phyloP scores from a whole-genome alignment of 2,113 vertebrate species.

The Glareola pratincola region DNA sequence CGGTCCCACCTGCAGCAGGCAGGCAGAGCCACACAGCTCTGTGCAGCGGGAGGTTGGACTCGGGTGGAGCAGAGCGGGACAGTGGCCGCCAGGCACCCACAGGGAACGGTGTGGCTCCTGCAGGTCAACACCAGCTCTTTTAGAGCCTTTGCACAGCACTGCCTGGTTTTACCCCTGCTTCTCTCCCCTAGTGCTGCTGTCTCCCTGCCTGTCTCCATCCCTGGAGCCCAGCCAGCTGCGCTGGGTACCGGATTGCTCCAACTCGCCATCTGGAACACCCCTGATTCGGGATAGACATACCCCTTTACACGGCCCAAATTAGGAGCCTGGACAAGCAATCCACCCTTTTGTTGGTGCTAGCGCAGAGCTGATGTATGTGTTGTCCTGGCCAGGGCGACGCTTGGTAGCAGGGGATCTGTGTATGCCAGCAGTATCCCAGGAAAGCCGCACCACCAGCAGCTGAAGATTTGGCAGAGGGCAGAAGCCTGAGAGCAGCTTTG shows the following conservation, averaged over 20 bases:
- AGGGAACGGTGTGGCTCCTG: not conserved
- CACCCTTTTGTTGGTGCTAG: not conserved
- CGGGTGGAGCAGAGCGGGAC: accelerated
- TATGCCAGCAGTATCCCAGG: not conserved
- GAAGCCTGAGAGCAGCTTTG: not conserved
- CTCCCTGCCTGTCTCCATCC: not conserved
- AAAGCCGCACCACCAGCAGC: not conserved
- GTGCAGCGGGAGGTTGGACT: not conserved
- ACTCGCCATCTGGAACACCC: not conserved
- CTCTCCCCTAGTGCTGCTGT: not conserved
- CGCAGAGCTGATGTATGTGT: not conserved
- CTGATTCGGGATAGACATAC: not conserved
- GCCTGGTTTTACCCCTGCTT: not conserved
- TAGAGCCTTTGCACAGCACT: not conserved
- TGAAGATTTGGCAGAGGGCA: not conserved
- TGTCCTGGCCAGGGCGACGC: not conserved
- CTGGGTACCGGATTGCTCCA: not conserved
- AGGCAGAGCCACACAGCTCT: not conserved
- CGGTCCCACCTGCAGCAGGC: not conserved
- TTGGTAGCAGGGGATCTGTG: not conserved
- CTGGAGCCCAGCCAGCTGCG: not conserved
- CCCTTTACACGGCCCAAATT: not conserved
- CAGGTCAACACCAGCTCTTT: not conserved
- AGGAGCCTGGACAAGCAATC: not conserved
- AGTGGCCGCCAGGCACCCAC: accelerated